A percentile compares a stretch with the other conserved stretches of the same genome.
These are phyloP conservation scores for Agelas oroides DNA, from an alignment of 37 sponge, comb jelly and placozoan species.

Conservation along the genomic window DNA sequence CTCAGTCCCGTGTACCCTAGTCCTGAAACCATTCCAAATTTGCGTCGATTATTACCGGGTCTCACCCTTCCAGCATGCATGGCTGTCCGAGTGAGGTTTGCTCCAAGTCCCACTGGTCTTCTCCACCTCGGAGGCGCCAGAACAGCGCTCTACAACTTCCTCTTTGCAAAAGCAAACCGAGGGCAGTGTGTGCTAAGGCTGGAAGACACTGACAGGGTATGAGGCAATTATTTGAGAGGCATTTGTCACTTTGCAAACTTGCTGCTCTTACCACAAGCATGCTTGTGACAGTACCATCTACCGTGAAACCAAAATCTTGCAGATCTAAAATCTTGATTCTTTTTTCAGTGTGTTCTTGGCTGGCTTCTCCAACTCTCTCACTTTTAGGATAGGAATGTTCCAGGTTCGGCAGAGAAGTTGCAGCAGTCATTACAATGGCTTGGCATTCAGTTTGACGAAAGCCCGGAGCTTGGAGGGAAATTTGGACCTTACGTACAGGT, in stretches of 20 bases:
- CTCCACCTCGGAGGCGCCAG: slow-evolving; percentile 91
- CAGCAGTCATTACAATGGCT: slow-evolving; percentile 54
- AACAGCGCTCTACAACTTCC: slow-evolving; percentile 87
- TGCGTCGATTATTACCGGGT: no score
- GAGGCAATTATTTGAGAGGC: no score
- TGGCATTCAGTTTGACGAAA: slow-evolving; percentile 80
- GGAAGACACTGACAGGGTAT: slow-evolving; percentile 90
- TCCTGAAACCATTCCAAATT: no score
- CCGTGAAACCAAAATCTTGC: background rate
- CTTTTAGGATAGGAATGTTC: slow-evolving; percentile 59
- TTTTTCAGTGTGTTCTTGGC: no score
- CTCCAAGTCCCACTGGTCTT: slow-evolving; percentile 90
- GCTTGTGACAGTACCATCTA: no score
- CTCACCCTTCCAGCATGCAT: background rate
- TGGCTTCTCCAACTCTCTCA: background rate
- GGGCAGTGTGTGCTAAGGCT: slow-evolving; percentile 75
- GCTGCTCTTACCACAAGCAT: no score
- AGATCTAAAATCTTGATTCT: background rate
- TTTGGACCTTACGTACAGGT: slow-evolving; percentile 81
- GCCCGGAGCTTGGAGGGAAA: slow-evolving; percentile 56
- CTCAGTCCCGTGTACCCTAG: no score
- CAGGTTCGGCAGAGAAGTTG: slow-evolving; percentile 48
- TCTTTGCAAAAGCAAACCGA: slow-evolving; percentile 72
- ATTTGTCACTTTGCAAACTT: no score
- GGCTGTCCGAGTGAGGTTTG: slow-evolving; percentile 86